Evolutionary conservation across 2,888 invertebrate genomes (phyloP), one percentile per base, ranked within the genome.

Genomic region (Nephrotoma guestfalica): DNA sequence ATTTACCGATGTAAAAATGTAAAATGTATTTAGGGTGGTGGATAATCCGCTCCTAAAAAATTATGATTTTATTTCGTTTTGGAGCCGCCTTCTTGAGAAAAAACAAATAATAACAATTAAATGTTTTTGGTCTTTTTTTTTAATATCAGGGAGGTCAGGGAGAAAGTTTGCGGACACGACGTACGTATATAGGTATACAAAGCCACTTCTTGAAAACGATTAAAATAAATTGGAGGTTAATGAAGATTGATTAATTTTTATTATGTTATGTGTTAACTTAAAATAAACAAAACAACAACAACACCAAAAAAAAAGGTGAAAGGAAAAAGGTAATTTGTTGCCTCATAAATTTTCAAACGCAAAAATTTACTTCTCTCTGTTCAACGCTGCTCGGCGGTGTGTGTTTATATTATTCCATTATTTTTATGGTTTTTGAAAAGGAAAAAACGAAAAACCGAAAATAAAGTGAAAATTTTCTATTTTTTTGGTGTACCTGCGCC

Each of bases 241-340:
- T 84, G 84, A 84, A 84, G 84, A 84, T 84, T 84, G 84, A 84
- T 84, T 84, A 84, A 84, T 84, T 84, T 84, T 84, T 71, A 71
- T 71, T 71, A 71, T 30, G 71, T 71, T 71, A 71, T 71, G 71
- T 71, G 71, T 71, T 71, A 71, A 71, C 30, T 71, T 30, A 71
- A 71, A 71, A 71, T 30, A 71, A 71, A 71, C 0, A 71, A 71
- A 30, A 30, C 1, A 30, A 30, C 30, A 30, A 30, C 30, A 30
- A 71, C 6, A 71, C 2, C 1, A 71, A 2, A 71, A 30, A 15
- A 15, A 15, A 57, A n/a, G 51, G 51, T 6, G 15, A 57, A 71
- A 84, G 84, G 41, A 41, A 42, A 42, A 84, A 84, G 84, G 84
- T 84, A 84, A 84, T 84, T 84, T 84, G 84, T 84, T 84, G 84